Evolutionary conservation across 2,797 vertebrate genomes (phyloP).

Genomic region (Hypotaenidia okinawae): DNA sequence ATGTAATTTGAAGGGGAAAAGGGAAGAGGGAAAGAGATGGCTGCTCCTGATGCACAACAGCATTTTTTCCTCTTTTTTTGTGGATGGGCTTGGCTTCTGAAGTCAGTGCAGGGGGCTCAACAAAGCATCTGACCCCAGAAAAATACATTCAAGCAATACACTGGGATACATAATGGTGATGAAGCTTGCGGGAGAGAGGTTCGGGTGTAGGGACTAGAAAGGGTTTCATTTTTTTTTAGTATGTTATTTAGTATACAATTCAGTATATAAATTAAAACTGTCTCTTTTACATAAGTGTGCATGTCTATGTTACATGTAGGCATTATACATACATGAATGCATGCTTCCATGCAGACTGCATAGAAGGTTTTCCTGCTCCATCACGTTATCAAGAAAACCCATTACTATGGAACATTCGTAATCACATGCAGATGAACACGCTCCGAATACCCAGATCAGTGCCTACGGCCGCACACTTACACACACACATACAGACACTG

Average conservation of each 20-base stretch:
- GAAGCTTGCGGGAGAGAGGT: background rate
- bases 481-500: background rate
- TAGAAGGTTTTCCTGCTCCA: background rate
- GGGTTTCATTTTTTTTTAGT: background rate
- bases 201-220: background rate
- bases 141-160: slow-evolving; percentile 9
- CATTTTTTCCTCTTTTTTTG: slow-evolving; percentile 17
- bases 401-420: background rate
- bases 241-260: background rate
- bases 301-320: background rate
- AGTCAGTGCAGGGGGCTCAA: background rate
- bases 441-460: background rate
- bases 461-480: background rate
- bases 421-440: background rate
- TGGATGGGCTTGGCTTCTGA: slow-evolving; percentile 19
- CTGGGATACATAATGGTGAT: background rate
- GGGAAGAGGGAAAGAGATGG: background rate
- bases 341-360: background rate
- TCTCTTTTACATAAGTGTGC: background rate
- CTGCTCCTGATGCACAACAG: slow-evolving; percentile 19
- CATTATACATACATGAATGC: background rate
- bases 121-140: slow-evolving; percentile 43
- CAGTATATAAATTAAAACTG: background rate
- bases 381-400: background rate
- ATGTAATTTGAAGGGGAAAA: slow-evolving; percentile 28